Evolutionary conservation across 2,888 invertebrate genomes (phyloP).

Genomic region (Zeuzera pyrina): DNA sequence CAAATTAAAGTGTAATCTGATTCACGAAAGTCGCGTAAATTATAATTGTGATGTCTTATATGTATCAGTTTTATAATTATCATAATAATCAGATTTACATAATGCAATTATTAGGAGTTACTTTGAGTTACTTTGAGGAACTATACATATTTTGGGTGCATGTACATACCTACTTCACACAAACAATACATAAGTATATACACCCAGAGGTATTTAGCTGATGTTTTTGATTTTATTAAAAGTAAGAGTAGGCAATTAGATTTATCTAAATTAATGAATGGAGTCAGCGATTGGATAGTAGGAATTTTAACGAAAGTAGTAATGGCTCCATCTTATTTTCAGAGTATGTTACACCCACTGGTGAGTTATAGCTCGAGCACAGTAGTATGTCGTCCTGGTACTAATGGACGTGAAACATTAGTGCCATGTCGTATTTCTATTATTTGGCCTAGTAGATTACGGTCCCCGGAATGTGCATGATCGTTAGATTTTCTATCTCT

Average conservation of each 20-base stretch:
- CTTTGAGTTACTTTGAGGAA: no score
- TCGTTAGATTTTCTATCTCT: neutral
- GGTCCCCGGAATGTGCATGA: slow-evolving; percentile 13
- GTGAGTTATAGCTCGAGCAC: slow-evolving; percentile 66
- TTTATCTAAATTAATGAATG: slow-evolving; percentile 51
- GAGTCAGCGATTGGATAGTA: slow-evolving; percentile 63
- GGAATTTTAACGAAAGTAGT: slow-evolving; percentile 48
- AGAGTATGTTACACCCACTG: slow-evolving; percentile 71
- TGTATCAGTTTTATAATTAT: no score
- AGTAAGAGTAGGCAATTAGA: no score
- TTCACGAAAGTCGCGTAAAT: no score
- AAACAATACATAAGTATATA: no score
- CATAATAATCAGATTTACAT: no score
- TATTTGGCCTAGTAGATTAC: slow-evolving; percentile 1
- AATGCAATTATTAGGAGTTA: no score
- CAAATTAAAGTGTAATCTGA: no score
- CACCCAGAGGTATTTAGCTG: neutral
- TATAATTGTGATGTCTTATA: no score
- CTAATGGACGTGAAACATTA: no score
- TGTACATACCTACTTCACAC: no score
- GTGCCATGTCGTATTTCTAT: slow-evolving; percentile 1
- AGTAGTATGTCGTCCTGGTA: slow-evolving; percentile 30
- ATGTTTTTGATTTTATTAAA: slow-evolving; percentile 11
- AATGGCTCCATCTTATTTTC: slow-evolving; percentile 72
- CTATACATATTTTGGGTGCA: neutral